Evolutionary conservation across 2,888 invertebrate genomes (phyloP).

Genomic region (Erpobdella octoculata): DNA sequence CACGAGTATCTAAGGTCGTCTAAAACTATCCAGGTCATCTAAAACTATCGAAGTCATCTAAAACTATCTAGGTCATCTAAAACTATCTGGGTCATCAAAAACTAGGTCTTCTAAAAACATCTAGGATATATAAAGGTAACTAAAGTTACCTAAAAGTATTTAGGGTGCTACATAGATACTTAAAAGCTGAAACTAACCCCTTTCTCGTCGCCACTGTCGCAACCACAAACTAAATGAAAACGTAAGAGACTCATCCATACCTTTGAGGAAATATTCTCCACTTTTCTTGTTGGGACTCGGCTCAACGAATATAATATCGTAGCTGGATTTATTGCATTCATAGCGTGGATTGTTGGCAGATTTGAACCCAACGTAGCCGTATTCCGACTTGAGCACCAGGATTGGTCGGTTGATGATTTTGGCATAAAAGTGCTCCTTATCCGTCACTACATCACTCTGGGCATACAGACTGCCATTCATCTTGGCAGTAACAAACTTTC

Average conservation of each 20-base stretch:
- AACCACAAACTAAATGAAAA: too few species aligned
- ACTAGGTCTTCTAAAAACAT: too few species aligned
- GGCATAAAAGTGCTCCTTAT: slow-evolving; percentile 60
- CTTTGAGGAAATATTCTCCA: slow-evolving; percentile 35
- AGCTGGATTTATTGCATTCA: slow-evolving; percentile 37
- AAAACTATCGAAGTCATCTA: too few species aligned
- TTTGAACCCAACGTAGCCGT: slow-evolving; percentile 76
- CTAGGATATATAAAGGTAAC: too few species aligned
- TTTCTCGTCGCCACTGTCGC: too few species aligned
- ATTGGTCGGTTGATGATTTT: slow-evolving; percentile 64
- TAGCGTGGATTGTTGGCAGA: slow-evolving; percentile 30
- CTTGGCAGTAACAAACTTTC: slow-evolving; percentile 84
- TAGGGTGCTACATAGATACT: too few species aligned
- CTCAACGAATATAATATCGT: slow-evolving; percentile 34
- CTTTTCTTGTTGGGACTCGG: slow-evolving; percentile 22
- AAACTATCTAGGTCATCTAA: too few species aligned
- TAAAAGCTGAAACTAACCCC: too few species aligned
- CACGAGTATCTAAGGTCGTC: too few species aligned
- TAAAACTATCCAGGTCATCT: too few species aligned
- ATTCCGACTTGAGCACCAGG: slow-evolving; percentile 84
- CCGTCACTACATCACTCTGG: slow-evolving; percentile 71
- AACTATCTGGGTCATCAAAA: too few species aligned
- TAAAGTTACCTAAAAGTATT: too few species aligned
- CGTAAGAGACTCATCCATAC: slow-evolving; percentile 21
- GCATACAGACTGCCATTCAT: slow-evolving; percentile 88